These are phyloP conservation scores for Dascyllus trimaculatus DNA, from an alignment of 2,113 vertebrate species.

Conservation along the genomic window DNA sequence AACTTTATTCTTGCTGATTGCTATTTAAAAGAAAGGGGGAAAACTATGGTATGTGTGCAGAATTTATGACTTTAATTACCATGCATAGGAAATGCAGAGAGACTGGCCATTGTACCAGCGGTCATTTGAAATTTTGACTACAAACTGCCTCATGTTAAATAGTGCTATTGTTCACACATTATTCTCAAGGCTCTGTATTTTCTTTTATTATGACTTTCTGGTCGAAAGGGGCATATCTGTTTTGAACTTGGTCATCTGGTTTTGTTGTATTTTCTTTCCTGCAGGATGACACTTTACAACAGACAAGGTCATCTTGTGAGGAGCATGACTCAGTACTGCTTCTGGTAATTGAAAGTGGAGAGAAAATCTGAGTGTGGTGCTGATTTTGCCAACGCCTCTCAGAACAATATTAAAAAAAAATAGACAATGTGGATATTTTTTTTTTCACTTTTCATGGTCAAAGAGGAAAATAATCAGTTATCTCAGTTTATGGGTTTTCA, in stretches of 20 bases:
- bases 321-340: not conserved
- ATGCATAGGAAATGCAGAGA: constrained; percentile 38
- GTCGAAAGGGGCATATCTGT: not conserved
- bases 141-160: not conserved
- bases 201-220: not conserved
- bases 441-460: too few relatives aligned
- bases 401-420: too few relatives aligned
- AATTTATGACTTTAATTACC: constrained; percentile 29
- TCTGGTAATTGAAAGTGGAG: not conserved
- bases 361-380: not conserved
- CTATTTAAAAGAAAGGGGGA: constrained; percentile 39
- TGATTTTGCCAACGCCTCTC: too few relatives aligned
- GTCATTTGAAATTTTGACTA: constrained; percentile 14
- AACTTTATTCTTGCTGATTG: constrained; percentile 73
- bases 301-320: not conserved
- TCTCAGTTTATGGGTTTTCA: too few relatives aligned
- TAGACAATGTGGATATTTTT: too few relatives aligned
- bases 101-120: constrained; percentile 2
- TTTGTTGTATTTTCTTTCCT: not conserved
- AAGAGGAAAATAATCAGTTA: too few relatives aligned
- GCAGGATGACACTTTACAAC: not conserved
- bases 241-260: not conserved
- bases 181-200: not conserved
- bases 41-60: not conserved
- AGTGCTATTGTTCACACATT: not conserved